phyloP scores from a whole-genome alignment of 2,888 invertebrate species.

The Galeopsomyia nigrocyanea region DNA sequence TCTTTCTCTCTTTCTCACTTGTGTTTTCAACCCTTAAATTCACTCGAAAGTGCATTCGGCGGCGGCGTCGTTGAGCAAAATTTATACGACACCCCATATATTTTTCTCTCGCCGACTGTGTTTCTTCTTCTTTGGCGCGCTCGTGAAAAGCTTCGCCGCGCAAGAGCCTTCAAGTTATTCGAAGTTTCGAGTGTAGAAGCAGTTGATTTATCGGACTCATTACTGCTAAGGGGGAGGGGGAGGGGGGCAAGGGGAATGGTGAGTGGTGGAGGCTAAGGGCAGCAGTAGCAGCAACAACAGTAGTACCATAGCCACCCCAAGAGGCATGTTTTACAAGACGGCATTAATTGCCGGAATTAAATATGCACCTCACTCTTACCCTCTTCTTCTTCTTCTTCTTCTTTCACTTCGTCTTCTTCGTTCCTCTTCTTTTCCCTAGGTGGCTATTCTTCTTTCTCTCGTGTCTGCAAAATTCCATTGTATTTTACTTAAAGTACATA shows the following conservation, averaged over 20 bases:
- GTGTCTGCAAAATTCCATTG: neutral
- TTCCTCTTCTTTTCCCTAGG: constrained; percentile 48
- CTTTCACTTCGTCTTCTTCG: constrained; percentile 42
- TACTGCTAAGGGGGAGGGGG: constrained; percentile 60
- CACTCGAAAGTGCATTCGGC: constrained; percentile 11
- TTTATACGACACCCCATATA: constrained; percentile 6
- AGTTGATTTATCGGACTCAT: constrained; percentile 69
- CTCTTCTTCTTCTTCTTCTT: constrained; percentile 51
- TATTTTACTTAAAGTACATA: neutral
- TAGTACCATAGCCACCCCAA: constrained; percentile 59
- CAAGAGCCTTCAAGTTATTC: constrained; percentile 61
- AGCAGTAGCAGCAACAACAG: neutral
- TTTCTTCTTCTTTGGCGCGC: constrained; percentile 19
- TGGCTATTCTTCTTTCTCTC: constrained; percentile 52
- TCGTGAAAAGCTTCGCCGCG: constrained; percentile 30
- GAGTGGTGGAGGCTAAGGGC: constrained; percentile 7
- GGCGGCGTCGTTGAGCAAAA: neutral
- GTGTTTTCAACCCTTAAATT: constrained; percentile 1
- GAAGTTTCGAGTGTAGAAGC: constrained; percentile 67
- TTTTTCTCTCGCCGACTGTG: constrained; percentile 1
- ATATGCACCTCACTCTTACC: constrained; percentile 64
- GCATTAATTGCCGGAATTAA: constrained; percentile 70
- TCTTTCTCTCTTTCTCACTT: too few relatives aligned
- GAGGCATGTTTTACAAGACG: constrained; percentile 69
- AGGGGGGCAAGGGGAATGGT: constrained; percentile 48